Conservation (phyloP, 2,888 invertebrate species). For the Slavum lentiscoides region DNA sequence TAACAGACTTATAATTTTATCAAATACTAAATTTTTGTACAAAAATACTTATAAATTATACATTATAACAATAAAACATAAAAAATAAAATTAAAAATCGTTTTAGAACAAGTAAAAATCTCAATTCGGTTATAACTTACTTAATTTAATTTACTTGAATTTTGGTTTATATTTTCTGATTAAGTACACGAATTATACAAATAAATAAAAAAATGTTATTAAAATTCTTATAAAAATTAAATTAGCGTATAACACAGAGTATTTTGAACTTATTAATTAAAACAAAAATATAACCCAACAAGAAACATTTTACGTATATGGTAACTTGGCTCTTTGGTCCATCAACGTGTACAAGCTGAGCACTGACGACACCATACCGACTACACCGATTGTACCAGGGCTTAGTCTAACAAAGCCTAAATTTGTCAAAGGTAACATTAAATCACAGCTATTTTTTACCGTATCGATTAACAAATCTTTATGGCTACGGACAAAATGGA, state of each 20-base stretch:
- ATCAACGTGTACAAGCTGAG: slow-evolving; percentile 77
- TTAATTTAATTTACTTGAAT: neutral
- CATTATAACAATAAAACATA: neutral
- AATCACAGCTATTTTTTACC: slow-evolving; percentile 82
- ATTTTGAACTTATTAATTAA: neutral
- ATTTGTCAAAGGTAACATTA: slow-evolving; percentile 82
- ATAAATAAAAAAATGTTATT: slow-evolving; percentile 1
- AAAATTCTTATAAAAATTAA: neutral
- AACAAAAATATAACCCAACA: neutral
- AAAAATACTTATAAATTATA: neutral
- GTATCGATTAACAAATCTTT: slow-evolving; percentile 79
- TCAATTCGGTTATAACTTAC: neutral
- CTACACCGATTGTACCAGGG: slow-evolving; percentile 75
- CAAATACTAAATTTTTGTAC: neutral
- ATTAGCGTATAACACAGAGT: neutral
- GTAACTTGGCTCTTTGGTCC: slow-evolving; percentile 77
- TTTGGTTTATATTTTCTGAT: neutral
- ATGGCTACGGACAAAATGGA: slow-evolving; percentile 59
- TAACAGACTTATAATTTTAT: neutral
- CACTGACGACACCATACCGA: slow-evolving; percentile 80
- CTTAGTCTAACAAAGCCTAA: slow-evolving; percentile 77
- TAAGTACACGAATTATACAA: slow-evolving; percentile 9
- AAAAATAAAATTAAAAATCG: neutral
- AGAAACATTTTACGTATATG: slow-evolving; percentile 61
- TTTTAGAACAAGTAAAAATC: neutral